A percentile compares a stretch with the other conserved stretches of the same genome.
Evolutionary conservation across 2,113 vertebrate species (phyloP).

Genomic region (Sigmodon hispidus): DNA sequence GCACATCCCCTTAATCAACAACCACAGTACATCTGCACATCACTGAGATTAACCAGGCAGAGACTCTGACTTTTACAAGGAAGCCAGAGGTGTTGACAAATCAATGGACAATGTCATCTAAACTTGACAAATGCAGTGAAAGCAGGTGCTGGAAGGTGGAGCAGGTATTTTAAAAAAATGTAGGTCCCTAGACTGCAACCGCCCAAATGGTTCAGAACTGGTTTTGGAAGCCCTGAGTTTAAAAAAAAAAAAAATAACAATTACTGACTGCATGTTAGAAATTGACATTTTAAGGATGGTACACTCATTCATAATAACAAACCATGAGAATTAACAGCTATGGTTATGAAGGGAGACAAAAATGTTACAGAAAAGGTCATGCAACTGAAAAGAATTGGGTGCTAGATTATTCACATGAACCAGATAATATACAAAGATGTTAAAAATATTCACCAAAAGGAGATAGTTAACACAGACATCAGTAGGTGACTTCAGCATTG

Average conservation of each 20-base stretch:
- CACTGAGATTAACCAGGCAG: not conserved
- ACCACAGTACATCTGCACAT: not conserved
- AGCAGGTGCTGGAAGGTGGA: not conserved
- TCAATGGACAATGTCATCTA: not conserved
- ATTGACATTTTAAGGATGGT: not conserved
- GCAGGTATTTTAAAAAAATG: not conserved
- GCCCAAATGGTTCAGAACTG: not conserved
- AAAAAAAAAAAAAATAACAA: constrained; percentile 22
- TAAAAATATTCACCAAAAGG: not conserved
- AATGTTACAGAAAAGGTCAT: not conserved
- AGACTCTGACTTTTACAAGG: not conserved
- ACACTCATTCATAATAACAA: not conserved
- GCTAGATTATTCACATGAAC: not conserved
- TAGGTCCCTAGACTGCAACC: not conserved
- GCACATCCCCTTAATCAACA: not conserved
- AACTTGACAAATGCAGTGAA: not conserved
- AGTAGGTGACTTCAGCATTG: not conserved
- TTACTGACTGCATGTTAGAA: not conserved
- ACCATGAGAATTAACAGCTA: not conserved
- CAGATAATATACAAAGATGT: not conserved
- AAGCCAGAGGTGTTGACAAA: not conserved
- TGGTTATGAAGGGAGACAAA: not conserved
- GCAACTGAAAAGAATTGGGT: not conserved
- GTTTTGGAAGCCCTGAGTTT: not conserved
- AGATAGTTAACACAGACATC: not conserved